Evolutionary conservation across 2,113 vertebrate species (phyloP), one percentile per base, ranked within the genome.

Genomic region (Platysteira castanea): DNA sequence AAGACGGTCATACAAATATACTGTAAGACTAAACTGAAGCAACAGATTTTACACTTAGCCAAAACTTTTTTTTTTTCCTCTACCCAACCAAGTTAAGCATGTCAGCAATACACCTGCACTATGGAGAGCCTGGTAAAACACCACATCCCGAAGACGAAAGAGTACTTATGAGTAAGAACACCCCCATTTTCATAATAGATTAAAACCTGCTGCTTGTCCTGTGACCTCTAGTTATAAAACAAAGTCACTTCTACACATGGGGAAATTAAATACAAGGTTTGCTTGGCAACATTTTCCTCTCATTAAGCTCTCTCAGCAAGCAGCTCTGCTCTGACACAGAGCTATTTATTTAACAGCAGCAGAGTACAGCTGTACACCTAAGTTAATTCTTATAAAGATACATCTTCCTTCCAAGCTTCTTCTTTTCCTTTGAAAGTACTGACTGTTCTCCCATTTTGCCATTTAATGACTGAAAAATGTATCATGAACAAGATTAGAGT

Each of bases 221-320:
- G 5, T 19, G 50, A 61, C 8, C 60, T 96, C 96, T 95, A 96
- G 82, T 90, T 95, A 93, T 37, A 92, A 96, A 97, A 94, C 50
- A 30, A 67, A 84, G 84, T 92, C 91, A 74, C 13, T 96, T 92
- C 77, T 85, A 90, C 73, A 42, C 83, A 96, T 67, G 85, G 76
- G 92, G 90, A 95, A 96, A 92, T 94, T 20, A 96, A 97, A 93
- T 44, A 92, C 37, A 92, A 73, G 50, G 96, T 77, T 96, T 96
- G 79, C 91, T 93, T 59, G 39, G 15, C 46, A 75, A 27, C 35
- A 44, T 70, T 93, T 91, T 59, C 83, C 96, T 94, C 97, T 96
- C 95, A 95, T 90, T 95, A 96, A 94, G 97, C 91, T 97, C 91
- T 97, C 93, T 96, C 59, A 65, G 96, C 94, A 97, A 97, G 95